These are phyloP conservation scores for Hyposoter didymator DNA, from an alignment of 2,888 invertebrate genomes.

Conservation along the genomic window DNA sequence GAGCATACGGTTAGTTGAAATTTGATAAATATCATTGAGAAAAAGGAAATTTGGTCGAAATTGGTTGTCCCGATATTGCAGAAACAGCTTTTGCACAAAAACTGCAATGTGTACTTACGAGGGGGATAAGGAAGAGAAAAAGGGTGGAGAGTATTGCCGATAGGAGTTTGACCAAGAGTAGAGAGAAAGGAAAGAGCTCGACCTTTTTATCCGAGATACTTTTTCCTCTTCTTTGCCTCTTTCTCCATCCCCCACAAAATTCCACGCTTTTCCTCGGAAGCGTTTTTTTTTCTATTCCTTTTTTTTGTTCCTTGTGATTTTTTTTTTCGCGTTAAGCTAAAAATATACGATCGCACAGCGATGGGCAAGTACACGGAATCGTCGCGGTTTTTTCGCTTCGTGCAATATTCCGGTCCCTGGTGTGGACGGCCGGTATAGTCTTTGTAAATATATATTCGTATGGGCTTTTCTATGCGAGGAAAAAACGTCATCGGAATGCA, in stretches of 20 bases:
- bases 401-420: conserved; percentile 64
- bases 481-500: neutral
- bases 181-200: conserved; percentile 54
- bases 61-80: conserved; percentile 47
- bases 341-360: conserved; percentile 63
- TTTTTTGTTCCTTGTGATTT: conserved; percentile 68
- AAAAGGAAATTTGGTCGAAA: neutral
- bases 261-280: conserved; percentile 78
- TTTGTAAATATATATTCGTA: conserved; percentile 25
- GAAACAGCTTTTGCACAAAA: conserved; percentile 32
- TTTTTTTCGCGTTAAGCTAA: conserved; percentile 72
- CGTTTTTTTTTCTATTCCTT: conserved; percentile 77
- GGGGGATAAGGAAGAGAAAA: conserved; percentile 8
- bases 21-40: conserved; percentile 53
- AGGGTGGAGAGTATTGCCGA: conserved; percentile 43
- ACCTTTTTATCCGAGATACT: conserved; percentile 59
- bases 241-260: conserved; percentile 75
- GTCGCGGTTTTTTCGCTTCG: conserved; percentile 67
- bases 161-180: conserved; percentile 49
- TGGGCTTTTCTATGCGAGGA: neutral
- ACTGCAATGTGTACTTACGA: conserved; percentile 3
- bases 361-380: conserved; percentile 60
- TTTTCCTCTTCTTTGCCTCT: conserved; percentile 76
- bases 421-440: conserved; percentile 63
- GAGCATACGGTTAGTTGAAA: neutral